These are phyloP conservation scores for Chalcis sispes DNA, from an alignment of 2,888 invertebrate genomes.

Conservation along the genomic window DNA sequence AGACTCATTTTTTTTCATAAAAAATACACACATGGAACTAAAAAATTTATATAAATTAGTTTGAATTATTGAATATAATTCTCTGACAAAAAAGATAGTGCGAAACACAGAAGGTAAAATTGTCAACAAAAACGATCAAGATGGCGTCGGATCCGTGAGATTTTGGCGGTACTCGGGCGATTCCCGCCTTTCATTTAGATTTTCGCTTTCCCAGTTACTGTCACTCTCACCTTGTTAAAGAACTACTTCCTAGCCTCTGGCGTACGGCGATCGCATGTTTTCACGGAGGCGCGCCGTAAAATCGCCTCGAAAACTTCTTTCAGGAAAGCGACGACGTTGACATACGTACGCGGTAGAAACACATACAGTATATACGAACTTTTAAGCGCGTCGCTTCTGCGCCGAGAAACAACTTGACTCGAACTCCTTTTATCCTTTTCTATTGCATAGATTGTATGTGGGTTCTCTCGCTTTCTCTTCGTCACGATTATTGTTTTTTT, in stretches of 20 bases:
- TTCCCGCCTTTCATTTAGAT: too few relatives aligned
- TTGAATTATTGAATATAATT: too few relatives aligned
- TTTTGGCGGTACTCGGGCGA: slow-evolving; percentile 52
- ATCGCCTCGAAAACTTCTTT: slow-evolving; percentile 5
- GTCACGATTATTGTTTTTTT: too few relatives aligned
- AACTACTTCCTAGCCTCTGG: background rate
- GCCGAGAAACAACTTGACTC: background rate
- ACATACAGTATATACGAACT: slow-evolving; percentile 7
- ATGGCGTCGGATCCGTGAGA: slow-evolving; percentile 50
- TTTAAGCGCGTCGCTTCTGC: slow-evolving; percentile 21
- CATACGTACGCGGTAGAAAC: slow-evolving; percentile 30
- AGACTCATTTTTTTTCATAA: background rate
- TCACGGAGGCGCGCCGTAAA: slow-evolving; percentile 11
- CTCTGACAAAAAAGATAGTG: background rate
- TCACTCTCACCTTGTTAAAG: slow-evolving; percentile 1
- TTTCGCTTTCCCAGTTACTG: background rate
- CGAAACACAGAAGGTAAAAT: slow-evolving; percentile 11
- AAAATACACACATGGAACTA: too few relatives aligned
- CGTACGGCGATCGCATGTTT: slow-evolving; percentile 31
- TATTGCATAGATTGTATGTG: background rate
- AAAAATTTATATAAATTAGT: too few relatives aligned
- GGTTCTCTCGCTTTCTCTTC: background rate
- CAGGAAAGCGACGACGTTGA: slow-evolving; percentile 20
- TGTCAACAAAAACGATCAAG: slow-evolving; percentile 57
- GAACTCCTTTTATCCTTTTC: background rate